Percentiles rank a stretch among this genome's conserved stretches.
phyloP scores from a whole-genome alignment of 2,797 vertebrate species.

The Rhinophrynus dorsalis region DNA sequence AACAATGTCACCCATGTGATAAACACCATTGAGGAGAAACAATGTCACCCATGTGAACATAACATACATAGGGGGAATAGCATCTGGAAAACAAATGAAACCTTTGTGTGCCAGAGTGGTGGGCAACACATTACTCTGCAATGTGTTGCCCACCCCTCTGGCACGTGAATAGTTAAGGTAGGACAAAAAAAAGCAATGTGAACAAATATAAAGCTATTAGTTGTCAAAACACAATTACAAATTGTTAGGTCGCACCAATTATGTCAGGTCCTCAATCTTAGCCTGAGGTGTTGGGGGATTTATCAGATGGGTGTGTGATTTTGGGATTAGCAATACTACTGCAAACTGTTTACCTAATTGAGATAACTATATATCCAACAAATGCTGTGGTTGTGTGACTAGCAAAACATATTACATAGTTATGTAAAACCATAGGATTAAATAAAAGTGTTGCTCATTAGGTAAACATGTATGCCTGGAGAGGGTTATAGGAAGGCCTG shows the following conservation, averaged over 20 bases:
- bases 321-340: conserved; percentile 57
- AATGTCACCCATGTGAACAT: no score
- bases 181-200: no score
- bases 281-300: conserved; percentile 53
- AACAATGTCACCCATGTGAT: no score
- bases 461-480: conserved; percentile 8
- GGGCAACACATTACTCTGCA: no score
- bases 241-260: conserved; percentile 72
- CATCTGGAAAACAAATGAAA: no score
- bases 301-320: conserved; percentile 52
- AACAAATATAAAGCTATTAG: conserved; percentile 72
- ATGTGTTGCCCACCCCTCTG: no score
- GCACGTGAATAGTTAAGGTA: no score
- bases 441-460: conserved; percentile 8
- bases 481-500: conserved; percentile 1
- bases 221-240: conserved; percentile 71
- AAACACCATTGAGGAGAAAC: no score
- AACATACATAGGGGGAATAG: no score
- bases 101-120: no score
- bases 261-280: conserved; percentile 62
- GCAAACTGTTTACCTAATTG: conserved; percentile 42
- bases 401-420: conserved; percentile 2
- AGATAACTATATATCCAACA: conserved; percentile 2
- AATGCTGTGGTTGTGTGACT: background rate
- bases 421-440: conserved; percentile 10